Conservation (phyloP, 2,113 vertebrate genomes). For the Elgaria multicarinata region DNA sequence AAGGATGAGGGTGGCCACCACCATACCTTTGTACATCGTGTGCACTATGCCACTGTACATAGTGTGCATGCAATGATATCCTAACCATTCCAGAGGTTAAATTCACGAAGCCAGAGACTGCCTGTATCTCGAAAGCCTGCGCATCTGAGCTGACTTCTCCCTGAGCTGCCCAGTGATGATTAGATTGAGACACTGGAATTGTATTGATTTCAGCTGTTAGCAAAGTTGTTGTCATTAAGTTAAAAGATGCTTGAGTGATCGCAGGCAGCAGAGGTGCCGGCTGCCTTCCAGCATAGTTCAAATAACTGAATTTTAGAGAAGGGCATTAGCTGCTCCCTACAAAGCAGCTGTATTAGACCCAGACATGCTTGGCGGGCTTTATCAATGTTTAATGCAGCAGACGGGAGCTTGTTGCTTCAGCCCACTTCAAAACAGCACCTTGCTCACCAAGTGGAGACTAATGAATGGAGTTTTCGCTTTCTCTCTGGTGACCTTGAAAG, state of each 20-base stretch:
- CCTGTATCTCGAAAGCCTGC: neutral
- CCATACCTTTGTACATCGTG: neutral
- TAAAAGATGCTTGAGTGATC: conserved; percentile 47
- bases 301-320: conserved; percentile 48
- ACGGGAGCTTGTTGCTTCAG: neutral
- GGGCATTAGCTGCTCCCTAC: neutral
- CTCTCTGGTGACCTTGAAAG: neutral
- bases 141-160: neutral
- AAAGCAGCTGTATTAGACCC: conserved; percentile 5
- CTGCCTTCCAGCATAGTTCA: conserved; percentile 35
- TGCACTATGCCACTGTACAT: neutral
- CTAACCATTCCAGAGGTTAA: conserved; percentile 4
- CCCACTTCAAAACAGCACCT: neutral
- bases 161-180: conserved; percentile 33
- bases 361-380: neutral
- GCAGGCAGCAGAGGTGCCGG: conserved; percentile 40
- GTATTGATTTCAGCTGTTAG: conserved; percentile 61
- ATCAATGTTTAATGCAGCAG: neutral
- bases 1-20: neutral
- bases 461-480: neutral
- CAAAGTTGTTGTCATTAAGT: conserved; percentile 58
- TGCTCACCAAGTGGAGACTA: neutral
- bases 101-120: conserved; percentile 1
- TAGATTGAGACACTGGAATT: conserved; percentile 41
- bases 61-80: neutral